A percentile compares a stretch with the other conserved stretches of the same genome.
Evolutionary conservation across 2,113 vertebrate genomes (phyloP).

Genomic region (Actenoides lindsayi): DNA sequence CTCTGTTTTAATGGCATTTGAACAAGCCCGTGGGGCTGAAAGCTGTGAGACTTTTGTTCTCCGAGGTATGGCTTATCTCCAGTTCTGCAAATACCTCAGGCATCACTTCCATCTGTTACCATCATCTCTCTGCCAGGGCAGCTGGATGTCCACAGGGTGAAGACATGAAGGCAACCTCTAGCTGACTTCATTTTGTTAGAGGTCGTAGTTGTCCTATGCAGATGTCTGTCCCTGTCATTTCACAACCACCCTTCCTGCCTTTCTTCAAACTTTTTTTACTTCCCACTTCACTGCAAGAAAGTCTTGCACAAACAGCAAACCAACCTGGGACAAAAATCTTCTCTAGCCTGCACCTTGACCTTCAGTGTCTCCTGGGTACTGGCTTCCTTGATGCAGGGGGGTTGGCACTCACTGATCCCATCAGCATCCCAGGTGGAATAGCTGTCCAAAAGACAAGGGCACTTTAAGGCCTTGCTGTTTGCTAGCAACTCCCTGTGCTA

Average conservation of each 20-base stretch:
- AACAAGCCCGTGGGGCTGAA: not conserved
- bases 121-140: not conserved
- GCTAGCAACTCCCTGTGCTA: not conserved
- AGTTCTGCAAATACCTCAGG: not conserved
- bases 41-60: not conserved
- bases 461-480: not conserved
- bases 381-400: accelerated
- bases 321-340: not conserved
- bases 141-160: not conserved
- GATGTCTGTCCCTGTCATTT: not conserved
- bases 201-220: not conserved
- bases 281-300: not conserved
- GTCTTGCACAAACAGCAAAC: not conserved
- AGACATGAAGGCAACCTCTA: not conserved
- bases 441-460: not conserved
- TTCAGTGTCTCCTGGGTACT: not conserved
- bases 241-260: not conserved
- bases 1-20: not conserved
- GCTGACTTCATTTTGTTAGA: not conserved
- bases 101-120: not conserved
- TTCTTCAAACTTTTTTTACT: not conserved
- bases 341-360: not conserved
- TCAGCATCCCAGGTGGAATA: not conserved
- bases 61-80: not conserved
- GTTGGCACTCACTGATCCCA: not conserved